Base-by-base conservation (phyloP, 2,797 vertebrate genomes). In the Tenualosa ilisha region DNA sequence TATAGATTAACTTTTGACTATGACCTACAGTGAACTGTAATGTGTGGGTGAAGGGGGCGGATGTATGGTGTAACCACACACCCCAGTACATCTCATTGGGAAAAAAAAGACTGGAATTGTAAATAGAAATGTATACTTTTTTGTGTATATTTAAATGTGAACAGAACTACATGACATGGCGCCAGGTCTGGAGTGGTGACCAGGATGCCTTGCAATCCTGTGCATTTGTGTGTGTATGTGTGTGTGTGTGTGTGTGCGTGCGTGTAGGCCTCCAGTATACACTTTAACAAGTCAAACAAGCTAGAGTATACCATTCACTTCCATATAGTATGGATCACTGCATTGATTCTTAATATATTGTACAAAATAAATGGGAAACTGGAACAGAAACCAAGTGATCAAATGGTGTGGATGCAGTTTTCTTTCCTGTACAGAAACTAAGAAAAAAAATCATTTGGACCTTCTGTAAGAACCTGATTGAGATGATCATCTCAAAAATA, bases 61-160 rank as follows among this genome's bases (percentile, higher is more conserved):
- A 9, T 4, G 40, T 79, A 37, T 79, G 72, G 72, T 79, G 72
- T 79, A 40, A 20, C 13, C 9, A 17, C 68, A 75, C 72, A 79
- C 37, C 37, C 93, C 92, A 94, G 95, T 95, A 96, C 95, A 95
- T 93, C 89, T 93, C 93, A 94, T 93, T 95, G 95, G 93, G 65
- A 1, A 72, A 1, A 91, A 88, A 92, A 89, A 92, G 82, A 82
- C 88, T 93, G 91, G 91, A 89, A 54, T 20, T 96, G 95, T 96
- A 96, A 91, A 96, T 95, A 79, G 40, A 94, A 88, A 86, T 89
- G 89, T 91, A 90, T 86, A 88, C 85, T 88, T 89, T 31, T 91
- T 91, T 92, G 90, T 89, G 90, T 88, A 92, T 95, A 96, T 96
- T 95, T 95, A 94, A 96, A 91, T 95, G 93, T 95, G 89, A 90